Conservation (phyloP, 2,113 vertebrate genomes). For the Mesembrinibis cayennensis region DNA sequence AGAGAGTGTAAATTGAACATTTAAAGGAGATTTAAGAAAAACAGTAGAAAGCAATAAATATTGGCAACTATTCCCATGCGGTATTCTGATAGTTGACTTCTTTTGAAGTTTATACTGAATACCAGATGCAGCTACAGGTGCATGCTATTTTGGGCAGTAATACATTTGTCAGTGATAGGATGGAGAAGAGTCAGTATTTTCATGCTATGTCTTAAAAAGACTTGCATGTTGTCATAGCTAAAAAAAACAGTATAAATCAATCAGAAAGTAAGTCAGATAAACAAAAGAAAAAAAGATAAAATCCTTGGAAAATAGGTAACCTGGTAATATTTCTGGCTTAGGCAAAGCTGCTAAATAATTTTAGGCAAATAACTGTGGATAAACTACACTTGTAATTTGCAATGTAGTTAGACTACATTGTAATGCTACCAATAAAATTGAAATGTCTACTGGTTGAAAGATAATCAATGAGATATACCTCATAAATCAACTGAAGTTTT, state of each 20-base stretch:
- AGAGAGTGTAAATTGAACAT: background rate
- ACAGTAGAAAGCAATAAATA: background rate
- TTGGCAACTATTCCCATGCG: background rate
- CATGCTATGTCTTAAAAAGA: background rate
- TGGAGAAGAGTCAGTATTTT: background rate
- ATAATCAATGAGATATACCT: background rate
- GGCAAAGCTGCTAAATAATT: background rate
- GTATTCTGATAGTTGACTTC: background rate
- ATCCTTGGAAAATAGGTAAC: background rate
- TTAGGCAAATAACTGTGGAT: background rate
- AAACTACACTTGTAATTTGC: background rate
- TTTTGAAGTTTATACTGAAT: background rate
- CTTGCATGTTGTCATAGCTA: background rate
- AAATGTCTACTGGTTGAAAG: background rate
- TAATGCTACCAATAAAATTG: background rate
- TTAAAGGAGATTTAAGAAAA: background rate
- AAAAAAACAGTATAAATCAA: background rate
- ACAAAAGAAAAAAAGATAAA: background rate
- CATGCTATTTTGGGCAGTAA: background rate
- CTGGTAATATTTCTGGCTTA: background rate
- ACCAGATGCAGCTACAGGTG: background rate
- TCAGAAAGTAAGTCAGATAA: background rate
- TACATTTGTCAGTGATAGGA: background rate
- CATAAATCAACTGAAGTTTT: background rate
- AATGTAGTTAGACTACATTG: background rate